A percentile compares a stretch with the other conserved stretches of the same genome.
phyloP scores from a whole-genome alignment of 2,797 vertebrate genomes.

The Bovichtus diacanthus region DNA sequence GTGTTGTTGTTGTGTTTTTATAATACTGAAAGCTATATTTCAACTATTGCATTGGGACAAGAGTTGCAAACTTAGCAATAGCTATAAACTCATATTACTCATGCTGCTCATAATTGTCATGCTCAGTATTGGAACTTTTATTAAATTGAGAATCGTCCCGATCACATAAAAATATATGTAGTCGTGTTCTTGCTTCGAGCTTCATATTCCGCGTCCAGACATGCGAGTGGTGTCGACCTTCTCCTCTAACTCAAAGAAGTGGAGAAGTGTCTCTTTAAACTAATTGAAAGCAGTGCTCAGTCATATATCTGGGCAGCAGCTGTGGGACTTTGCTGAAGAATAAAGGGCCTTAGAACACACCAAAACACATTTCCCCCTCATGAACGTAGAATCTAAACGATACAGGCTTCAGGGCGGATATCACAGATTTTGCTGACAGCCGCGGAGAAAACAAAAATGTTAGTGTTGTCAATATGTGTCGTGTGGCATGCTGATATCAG shows the following conservation, averaged over 20 bases:
- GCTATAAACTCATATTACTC: too few species aligned
- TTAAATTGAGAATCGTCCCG: too few species aligned
- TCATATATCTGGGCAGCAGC: constrained; percentile 52
- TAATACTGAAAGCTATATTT: too few species aligned
- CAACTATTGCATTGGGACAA: too few species aligned
- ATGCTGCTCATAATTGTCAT: too few species aligned
- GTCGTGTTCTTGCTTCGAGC: too few species aligned
- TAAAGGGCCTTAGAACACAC: constrained; percentile 38
- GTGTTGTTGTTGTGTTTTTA: too few species aligned
- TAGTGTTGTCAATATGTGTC: not conserved
- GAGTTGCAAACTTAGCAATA: too few species aligned
- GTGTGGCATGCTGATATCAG: not conserved
- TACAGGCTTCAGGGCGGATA: not conserved
- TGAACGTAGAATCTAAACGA: constrained; percentile 41
- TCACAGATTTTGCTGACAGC: constrained; percentile 23
- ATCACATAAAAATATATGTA: too few species aligned
- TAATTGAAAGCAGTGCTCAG: not conserved
- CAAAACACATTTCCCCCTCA: constrained; percentile 16
- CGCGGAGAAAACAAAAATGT: constrained; percentile 8
- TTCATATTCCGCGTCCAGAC: too few species aligned
- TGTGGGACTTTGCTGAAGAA: constrained; percentile 36
- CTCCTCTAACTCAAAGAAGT: not conserved
- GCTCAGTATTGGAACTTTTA: too few species aligned
- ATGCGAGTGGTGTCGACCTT: not conserved
- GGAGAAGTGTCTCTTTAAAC: not conserved